Percentiles rank a stretch among this genome's conserved stretches.
Conservation (phyloP, 2,113 vertebrate genomes). For the Tragelaphus imberbis region DNA sequence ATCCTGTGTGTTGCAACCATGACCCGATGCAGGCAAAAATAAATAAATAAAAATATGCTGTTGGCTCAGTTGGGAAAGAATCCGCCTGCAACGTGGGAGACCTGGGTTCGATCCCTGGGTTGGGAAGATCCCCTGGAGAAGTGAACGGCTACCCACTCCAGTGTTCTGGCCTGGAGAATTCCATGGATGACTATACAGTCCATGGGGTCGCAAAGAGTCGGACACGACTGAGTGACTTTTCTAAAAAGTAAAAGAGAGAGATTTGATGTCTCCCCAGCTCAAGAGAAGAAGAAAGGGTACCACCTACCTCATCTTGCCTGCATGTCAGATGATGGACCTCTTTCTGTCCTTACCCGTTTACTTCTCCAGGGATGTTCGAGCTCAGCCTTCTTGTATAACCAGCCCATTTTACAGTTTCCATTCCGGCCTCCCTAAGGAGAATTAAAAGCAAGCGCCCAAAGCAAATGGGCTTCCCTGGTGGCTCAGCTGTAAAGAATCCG, state of each 20-base stretch:
- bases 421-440: not conserved
- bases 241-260: not conserved
- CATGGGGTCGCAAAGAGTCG: not conserved
- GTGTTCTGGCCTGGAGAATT: not conserved
- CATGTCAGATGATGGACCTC: accelerated
- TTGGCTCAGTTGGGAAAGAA: not conserved
- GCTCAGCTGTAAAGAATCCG: not conserved
- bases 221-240: not conserved
- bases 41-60: not conserved
- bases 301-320: no score
- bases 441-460: not conserved
- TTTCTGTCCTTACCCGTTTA: not conserved
- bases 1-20: not conserved
- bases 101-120: not conserved
- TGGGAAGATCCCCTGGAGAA: not conserved
- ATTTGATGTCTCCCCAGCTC: not conserved
- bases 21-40: not conserved
- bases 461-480: not conserved
- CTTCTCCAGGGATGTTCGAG: not conserved
- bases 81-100: accelerated
- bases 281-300: not conserved
- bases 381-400: not conserved
- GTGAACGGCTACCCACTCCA: not conserved
- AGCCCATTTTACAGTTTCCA: not conserved
- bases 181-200: not conserved